Conservation (phyloP, 1,140 invertebrate species). For the Aculops lycopersici region DNA sequence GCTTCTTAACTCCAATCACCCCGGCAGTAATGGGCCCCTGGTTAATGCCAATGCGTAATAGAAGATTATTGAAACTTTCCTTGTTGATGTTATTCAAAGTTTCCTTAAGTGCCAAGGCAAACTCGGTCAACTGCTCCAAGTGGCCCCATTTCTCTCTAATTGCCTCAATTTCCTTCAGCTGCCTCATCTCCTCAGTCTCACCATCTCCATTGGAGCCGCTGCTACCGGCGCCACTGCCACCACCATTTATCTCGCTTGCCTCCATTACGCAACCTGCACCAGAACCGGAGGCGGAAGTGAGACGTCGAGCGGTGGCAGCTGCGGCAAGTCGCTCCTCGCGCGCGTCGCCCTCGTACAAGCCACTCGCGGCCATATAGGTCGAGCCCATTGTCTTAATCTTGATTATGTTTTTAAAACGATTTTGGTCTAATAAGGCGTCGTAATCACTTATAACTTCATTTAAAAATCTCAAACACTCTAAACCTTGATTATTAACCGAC, state of each 20-base stretch:
- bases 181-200: background rate
- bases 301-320: background rate
- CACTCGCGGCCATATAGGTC: conserved; percentile 87
- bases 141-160: conserved; percentile 42
- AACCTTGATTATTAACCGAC: conserved; percentile 72
- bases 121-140: conserved; percentile 47
- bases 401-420: conserved; percentile 47
- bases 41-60: conserved; percentile 69
- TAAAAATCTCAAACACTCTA: conserved; percentile 72
- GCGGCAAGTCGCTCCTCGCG: conserved; percentile 19
- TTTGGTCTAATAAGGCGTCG: conserved; percentile 51
- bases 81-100: conserved; percentile 63
- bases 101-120: conserved; percentile 56
- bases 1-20: conserved; percentile 68
- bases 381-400: conserved; percentile 95
- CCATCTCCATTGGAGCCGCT: background rate
- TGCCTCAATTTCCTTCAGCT: background rate
- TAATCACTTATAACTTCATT: conserved; percentile 96
- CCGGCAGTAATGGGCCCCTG: conserved; percentile 75
- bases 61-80: conserved; percentile 79
- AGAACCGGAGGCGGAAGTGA: background rate
- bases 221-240: background rate
- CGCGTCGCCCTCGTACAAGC: conserved; percentile 35
- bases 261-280: background rate
- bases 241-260: background rate